phyloP scores from a whole-genome alignment of 2,113 vertebrate genomes.

The Megaceryle maxima region DNA sequence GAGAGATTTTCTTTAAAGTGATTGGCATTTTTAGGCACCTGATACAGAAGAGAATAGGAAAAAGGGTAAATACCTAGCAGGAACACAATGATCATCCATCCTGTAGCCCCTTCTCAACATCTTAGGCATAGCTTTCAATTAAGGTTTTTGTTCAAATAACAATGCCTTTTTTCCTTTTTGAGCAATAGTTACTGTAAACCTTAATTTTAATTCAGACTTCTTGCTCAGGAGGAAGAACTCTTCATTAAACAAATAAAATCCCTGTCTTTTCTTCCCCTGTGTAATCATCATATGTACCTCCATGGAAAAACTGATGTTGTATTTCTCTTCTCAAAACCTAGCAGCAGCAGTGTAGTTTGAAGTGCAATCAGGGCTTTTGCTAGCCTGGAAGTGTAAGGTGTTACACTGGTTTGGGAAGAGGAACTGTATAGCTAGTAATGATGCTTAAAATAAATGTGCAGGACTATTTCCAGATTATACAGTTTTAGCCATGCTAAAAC shows the following conservation, averaged over 20 bases:
- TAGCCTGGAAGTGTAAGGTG: background rate
- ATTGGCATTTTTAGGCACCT: background rate
- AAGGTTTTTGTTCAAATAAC: background rate
- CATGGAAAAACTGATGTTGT: background rate
- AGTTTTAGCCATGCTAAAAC: background rate
- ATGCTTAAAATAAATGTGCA: background rate
- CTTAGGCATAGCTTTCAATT: background rate
- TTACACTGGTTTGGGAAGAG: background rate
- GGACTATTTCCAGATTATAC: background rate
- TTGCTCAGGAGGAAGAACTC: background rate
- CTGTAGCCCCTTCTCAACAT: background rate
- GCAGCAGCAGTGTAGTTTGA: background rate
- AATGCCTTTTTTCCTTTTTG: background rate
- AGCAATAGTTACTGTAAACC: background rate
- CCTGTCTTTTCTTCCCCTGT: background rate
- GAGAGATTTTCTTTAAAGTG: background rate
- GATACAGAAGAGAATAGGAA: background rate
- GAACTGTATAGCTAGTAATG: background rate
- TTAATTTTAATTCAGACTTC: background rate
- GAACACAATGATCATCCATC: background rate
- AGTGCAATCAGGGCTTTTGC: background rate
- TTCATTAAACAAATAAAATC: background rate
- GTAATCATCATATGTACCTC: background rate
- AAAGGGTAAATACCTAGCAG: background rate
- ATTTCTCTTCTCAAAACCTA: background rate